These are phyloP conservation scores for Tachyglossus aculeatus DNA, from an alignment of 2,797 vertebrate genomes.

Conservation along the genomic window DNA sequence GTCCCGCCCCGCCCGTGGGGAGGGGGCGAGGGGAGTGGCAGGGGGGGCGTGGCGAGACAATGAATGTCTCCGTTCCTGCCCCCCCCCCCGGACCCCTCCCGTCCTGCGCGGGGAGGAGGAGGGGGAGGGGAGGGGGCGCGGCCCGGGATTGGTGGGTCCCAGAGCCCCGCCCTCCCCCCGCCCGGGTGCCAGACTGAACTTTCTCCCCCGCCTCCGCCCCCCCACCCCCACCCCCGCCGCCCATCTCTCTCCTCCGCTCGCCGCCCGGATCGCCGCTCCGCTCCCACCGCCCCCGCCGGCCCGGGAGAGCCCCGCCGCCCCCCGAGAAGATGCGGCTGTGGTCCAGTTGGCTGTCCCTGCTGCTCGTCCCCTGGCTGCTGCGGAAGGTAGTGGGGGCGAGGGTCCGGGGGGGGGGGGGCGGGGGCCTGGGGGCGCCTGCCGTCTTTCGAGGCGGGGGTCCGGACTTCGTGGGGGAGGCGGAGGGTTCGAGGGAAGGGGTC, in stretches of 20 bases:
- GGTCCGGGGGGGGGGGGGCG: not conserved
- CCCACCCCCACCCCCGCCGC: not conserved
- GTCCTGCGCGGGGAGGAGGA: slow-evolving; percentile 40
- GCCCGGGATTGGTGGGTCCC: slow-evolving; percentile 34
- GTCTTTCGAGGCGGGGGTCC: not conserved
- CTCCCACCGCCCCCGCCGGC: not conserved
- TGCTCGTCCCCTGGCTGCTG: slow-evolving; percentile 63
- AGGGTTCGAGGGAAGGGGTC: not conserved
- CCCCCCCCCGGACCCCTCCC: not conserved
- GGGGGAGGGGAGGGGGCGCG: slow-evolving; percentile 49
- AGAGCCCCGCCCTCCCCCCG: slow-evolving; percentile 34
- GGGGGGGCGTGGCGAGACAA: slow-evolving; percentile 33
- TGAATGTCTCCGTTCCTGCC: slow-evolving; percentile 57
- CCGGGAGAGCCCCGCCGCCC: not conserved
- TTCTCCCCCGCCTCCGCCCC: slow-evolving; percentile 38
- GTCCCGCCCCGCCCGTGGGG: not conserved
- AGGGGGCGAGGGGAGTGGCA: slow-evolving; percentile 16
- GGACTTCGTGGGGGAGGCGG: not conserved
- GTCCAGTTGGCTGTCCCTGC: slow-evolving; percentile 59
- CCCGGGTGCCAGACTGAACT: slow-evolving; percentile 18
- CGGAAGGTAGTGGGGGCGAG: slow-evolving; percentile 55
- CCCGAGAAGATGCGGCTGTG: slow-evolving; percentile 64
- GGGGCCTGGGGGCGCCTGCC: not conserved
- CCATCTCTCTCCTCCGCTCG: not conserved
- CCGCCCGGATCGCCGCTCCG: not conserved